Conservation (phyloP, 2,888 invertebrate species). For the Chymomyza amoena region DNA sequence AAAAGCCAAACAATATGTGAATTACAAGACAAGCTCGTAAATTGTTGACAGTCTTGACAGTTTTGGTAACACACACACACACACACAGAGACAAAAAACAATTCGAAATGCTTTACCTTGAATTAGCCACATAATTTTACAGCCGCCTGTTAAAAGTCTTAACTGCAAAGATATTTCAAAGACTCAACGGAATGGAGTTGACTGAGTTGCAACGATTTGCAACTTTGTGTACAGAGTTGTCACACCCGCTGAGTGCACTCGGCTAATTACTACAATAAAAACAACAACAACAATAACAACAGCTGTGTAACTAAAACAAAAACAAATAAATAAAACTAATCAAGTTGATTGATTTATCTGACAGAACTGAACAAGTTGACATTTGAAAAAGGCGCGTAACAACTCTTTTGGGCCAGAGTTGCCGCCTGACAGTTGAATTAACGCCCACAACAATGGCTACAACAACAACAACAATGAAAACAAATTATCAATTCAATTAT, state of each 20-base stretch:
- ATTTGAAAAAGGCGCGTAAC: slow-evolving; percentile 52
- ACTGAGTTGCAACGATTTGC: not conserved
- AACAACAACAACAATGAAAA: slow-evolving; percentile 16
- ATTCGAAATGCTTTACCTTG: slow-evolving; percentile 50
- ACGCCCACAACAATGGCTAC: slow-evolving; percentile 16
- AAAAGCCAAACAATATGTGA: not conserved
- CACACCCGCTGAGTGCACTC: slow-evolving; percentile 51
- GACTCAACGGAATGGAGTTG: not conserved
- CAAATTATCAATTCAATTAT: slow-evolving; percentile 73
- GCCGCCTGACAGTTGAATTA: slow-evolving; percentile 3
- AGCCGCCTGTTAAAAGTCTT: slow-evolving; percentile 38
- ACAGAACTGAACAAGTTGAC: slow-evolving; percentile 70
- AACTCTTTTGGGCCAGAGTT: not conserved
- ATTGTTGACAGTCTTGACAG: not conserved
- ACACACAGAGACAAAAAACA: slow-evolving; percentile 28
- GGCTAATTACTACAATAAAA: slow-evolving; percentile 62
- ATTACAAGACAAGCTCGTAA: not conserved
- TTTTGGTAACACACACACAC: not conserved
- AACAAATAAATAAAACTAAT: slow-evolving; percentile 62
- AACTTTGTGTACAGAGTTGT: slow-evolving; percentile 13
- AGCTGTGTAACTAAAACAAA: not conserved
- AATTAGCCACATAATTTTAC: slow-evolving; percentile 54
- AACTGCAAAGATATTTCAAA: not conserved
- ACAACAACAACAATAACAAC: no score
- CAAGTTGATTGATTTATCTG: slow-evolving; percentile 76